phyloP scores from a whole-genome alignment of 2,113 vertebrate genomes.

The Amphiprion percula region DNA sequence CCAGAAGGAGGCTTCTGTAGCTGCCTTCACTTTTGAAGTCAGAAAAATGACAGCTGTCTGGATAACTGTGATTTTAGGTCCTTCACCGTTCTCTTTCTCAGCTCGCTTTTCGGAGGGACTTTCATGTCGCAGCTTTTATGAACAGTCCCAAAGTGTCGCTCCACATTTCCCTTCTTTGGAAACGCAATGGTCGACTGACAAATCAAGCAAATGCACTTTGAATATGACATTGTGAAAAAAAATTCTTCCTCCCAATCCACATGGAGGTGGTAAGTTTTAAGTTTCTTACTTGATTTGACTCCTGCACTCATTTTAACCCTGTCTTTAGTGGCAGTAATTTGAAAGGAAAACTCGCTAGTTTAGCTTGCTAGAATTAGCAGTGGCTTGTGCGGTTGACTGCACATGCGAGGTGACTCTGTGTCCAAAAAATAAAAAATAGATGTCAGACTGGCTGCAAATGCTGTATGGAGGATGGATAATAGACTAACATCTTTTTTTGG shows the following conservation, averaged over 20 bases:
- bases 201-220: too few species aligned
- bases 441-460: neutral
- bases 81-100: slow-evolving; percentile 31
- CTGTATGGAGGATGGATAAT: neutral
- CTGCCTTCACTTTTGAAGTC: slow-evolving; percentile 5
- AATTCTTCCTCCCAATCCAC: too few species aligned
- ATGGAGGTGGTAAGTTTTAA: neutral
- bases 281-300: slow-evolving; percentile 14
- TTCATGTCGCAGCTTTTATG: neutral
- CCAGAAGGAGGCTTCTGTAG: neutral
- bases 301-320: too few species aligned
- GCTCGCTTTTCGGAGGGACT: slow-evolving; percentile 9
- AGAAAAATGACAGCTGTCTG: slow-evolving; percentile 20
- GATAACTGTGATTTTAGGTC: slow-evolving; percentile 19
- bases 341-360: neutral
- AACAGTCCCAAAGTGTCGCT: slow-evolving; percentile 12
- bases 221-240: too few species aligned
- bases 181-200: neutral
- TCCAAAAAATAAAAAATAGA: neutral
- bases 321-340: neutral
- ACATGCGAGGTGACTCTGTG: too few species aligned
- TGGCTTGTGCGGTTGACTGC: too few species aligned
- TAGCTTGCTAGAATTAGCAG: neutral
- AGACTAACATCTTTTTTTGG: neutral
- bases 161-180: slow-evolving; percentile 8